Conservation (phyloP, 2,797 vertebrate species). For the Leptatherina wallacei region DNA sequence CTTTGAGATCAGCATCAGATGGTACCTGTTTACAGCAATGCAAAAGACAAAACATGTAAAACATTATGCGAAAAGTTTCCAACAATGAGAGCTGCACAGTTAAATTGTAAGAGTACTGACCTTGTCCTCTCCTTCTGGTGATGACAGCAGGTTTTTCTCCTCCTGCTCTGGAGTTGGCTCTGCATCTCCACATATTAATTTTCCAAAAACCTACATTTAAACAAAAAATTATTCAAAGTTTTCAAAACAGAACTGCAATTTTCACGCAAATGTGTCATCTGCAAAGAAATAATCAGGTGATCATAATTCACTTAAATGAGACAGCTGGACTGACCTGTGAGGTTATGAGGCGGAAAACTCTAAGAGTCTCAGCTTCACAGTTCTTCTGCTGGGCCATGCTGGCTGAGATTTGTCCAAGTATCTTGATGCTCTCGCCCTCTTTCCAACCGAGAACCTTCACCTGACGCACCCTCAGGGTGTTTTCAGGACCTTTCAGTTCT, state of each 20-base stretch:
- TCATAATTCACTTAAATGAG: neutral
- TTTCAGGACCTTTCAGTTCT: slow-evolving; percentile 98
- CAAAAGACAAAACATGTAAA: neutral
- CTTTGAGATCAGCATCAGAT: slow-evolving; percentile 98
- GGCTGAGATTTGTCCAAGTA: slow-evolving; percentile 95
- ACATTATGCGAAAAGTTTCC: neutral
- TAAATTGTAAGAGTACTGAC: slow-evolving; percentile 69
- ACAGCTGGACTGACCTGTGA: slow-evolving; percentile 87
- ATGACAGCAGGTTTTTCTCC: slow-evolving; percentile 95
- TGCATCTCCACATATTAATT: slow-evolving; percentile 97
- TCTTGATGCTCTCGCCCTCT: slow-evolving; percentile 97
- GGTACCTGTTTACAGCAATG: slow-evolving; percentile 85
- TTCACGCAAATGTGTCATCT: neutral
- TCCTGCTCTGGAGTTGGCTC: slow-evolving; percentile 99
- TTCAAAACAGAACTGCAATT: neutral
- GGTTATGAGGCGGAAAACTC: slow-evolving; percentile 97
- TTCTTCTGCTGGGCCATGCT: slow-evolving; percentile 97
- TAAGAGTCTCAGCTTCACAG: slow-evolving; percentile 95
- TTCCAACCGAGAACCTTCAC: slow-evolving; percentile 99
- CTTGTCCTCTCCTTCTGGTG: slow-evolving; percentile 99
- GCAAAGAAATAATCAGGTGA: neutral
- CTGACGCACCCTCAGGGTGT: slow-evolving; percentile 96
- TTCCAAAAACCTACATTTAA: slow-evolving; percentile 92
- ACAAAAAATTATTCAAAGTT: slow-evolving; percentile 1
- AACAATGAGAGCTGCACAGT: neutral